Evolutionary conservation across 2,888 invertebrate species (phyloP).

Genomic region (Napeogenes sylphis): DNA sequence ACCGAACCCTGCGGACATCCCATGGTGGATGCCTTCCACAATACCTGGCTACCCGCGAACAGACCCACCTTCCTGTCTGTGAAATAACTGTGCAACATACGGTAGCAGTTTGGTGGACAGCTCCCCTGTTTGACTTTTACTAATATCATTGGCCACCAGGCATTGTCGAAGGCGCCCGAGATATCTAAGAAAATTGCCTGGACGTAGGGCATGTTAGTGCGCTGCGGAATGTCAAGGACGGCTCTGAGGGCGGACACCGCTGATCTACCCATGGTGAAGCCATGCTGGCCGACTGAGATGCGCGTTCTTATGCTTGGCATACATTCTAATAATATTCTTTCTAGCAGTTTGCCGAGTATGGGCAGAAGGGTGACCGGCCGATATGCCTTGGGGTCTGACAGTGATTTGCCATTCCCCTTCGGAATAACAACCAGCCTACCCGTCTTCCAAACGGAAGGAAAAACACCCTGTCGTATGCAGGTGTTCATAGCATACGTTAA

Average conservation of each 20-base stretch:
- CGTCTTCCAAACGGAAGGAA: slow-evolving; percentile 29
- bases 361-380: too few relatives aligned
- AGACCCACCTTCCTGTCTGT: slow-evolving; percentile 18
- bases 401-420: slow-evolving; percentile 35
- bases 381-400: slow-evolving; percentile 23
- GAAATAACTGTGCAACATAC: slow-evolving; percentile 10
- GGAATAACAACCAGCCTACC: too few relatives aligned
- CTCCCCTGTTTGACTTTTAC: too few relatives aligned
- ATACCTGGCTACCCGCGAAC: slow-evolving; percentile 16
- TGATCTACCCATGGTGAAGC: slow-evolving; percentile 35
- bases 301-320: slow-evolving; percentile 22
- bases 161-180: slow-evolving; percentile 38
- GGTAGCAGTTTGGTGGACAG: too few relatives aligned
- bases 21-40: slow-evolving; percentile 26
- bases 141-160: slow-evolving; percentile 43
- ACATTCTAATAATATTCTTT: slow-evolving; percentile 32
- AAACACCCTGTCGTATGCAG: slow-evolving; percentile 10
- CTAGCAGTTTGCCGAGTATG: slow-evolving; percentile 25
- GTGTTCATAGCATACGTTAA: too few relatives aligned
- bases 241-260: slow-evolving; percentile 33
- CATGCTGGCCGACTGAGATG: slow-evolving; percentile 36
- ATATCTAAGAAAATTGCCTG: slow-evolving; percentile 38
- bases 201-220: slow-evolving; percentile 27
- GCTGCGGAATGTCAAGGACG: background rate
- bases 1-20: slow-evolving; percentile 29